These are phyloP conservation scores for Pantala flavescens DNA, from an alignment of 1,140 invertebrate species.

Conservation along the genomic window DNA sequence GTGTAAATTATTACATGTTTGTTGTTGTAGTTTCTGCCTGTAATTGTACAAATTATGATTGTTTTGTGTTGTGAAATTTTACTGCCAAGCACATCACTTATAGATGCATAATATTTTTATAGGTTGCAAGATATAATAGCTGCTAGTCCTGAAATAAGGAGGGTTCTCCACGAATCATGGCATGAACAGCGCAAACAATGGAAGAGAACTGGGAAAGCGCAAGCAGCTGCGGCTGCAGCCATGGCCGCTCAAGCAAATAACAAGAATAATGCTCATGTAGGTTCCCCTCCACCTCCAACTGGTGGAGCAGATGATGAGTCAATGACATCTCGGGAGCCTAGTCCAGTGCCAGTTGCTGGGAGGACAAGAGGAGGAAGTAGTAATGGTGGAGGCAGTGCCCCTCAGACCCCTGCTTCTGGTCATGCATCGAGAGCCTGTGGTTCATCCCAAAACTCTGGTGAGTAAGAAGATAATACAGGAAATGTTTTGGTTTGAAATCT, in stretches of 20 bases:
- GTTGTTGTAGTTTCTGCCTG: too few species aligned
- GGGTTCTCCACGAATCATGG: background rate
- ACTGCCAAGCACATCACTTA: background rate
- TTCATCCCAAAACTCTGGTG: background rate
- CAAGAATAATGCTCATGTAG: background rate
- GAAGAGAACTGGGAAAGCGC: background rate
- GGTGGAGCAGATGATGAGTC: background rate
- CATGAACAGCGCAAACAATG: background rate
- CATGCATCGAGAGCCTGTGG: background rate
- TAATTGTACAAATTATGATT: too few species aligned
- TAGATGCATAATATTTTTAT: background rate
- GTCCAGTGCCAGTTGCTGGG: background rate
- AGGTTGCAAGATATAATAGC: background rate
- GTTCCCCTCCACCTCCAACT: background rate
- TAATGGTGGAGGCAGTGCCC: background rate
- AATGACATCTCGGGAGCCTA: background rate
- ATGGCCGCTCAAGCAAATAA: background rate
- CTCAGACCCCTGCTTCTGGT: background rate
- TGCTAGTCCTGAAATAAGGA: background rate
- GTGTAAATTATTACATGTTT: too few species aligned
- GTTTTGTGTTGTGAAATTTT: too few species aligned
- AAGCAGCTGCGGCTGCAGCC: background rate
- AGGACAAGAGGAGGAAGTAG: background rate
- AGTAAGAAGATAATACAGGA: too few species aligned
- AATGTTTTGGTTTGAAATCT: too few species aligned